Percentiles rank a stretch among this genome's conserved stretches.
These are phyloP conservation scores for Phrynocephalus versicolor DNA, from an alignment of 2,113 vertebrate species.

Conservation along the genomic window DNA sequence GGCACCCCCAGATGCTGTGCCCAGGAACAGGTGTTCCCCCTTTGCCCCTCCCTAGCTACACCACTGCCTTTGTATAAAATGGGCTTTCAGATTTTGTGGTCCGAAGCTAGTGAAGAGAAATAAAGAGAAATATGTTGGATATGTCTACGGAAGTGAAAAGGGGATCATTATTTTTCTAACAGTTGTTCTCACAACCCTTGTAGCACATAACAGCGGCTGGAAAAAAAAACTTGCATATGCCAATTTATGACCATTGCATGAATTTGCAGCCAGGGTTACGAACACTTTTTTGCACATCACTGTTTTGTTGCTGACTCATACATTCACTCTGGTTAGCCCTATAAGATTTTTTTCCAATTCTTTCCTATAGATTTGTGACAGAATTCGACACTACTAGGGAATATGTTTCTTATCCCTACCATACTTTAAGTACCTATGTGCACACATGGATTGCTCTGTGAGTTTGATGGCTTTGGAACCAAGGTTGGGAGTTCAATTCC, in stretches of 20 bases:
- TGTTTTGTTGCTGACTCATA: neutral
- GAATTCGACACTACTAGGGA: neutral
- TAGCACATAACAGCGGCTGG: neutral
- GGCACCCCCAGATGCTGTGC: no score
- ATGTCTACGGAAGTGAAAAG: no score
- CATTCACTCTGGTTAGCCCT: neutral
- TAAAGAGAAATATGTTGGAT: no score
- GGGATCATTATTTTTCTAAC: no score
- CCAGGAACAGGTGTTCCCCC: no score
- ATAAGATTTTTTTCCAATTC: neutral
- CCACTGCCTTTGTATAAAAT: no score
- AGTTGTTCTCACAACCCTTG: neutral
- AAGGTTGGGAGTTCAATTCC: neutral
- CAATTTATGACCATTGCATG: neutral
- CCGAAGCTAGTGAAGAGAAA: no score
- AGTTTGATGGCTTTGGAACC: neutral
- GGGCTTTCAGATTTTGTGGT: no score
- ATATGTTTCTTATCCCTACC: no score
- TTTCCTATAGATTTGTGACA: neutral
- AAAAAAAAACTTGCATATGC: neutral
- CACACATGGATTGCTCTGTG: neutral
- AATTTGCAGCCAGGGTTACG: neutral
- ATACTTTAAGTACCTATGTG: no score
- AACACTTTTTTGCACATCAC: neutral
- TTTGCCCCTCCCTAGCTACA: no score